Evolutionary conservation across 2,888 invertebrate species (phyloP), one percentile per base, ranked within the genome.

Genomic region (Cosmia pyralina): DNA sequence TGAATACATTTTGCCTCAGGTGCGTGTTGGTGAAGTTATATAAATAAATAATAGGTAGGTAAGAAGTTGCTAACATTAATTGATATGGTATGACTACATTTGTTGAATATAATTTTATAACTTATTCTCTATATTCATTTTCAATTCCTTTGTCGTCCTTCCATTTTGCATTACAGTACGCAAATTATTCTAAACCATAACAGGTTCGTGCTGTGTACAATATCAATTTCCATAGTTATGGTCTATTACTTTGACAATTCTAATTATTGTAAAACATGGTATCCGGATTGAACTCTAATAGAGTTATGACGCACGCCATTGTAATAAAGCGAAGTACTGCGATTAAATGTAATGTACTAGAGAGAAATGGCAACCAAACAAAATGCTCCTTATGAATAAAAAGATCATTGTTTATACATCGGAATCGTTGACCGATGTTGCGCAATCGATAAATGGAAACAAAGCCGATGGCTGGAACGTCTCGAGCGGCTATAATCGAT

Each of bases 361-460:
- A 70, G 75, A 77, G 79, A 77, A 83, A 82, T 69, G 44, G 60
- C 60, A 53, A 50, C 57, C 22, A 44, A 53, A 79, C 57, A 50
- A 79, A 81, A 74, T 66, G 28, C 15, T 71, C 41, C 57, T 75
- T 81, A 70, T 78, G 65, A 74, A 74, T 68, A 85, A 76, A 77
- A 83, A 77, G 60, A 71, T 59, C 64, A 77, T 85, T 85, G 79
- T 85, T 84, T 78, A 81, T 79, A 78, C 66, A 71, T 75, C 69
- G 70, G 63, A 75, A 75, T 65, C 75, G 73, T 70, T 74, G 69
- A 86, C 78, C 66, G 74, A 73, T 75, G 76, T 87, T 87, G 78
- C 86, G 91, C 90, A 93, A 94, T 92, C 89, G 90, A 89, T 90
- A 88, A 90, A 92, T 92, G 90, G 92, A 92, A 91, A 88, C 89